Evolutionary conservation across 2,113 vertebrate species (phyloP).

Genomic region (Nyctibius bracteatus): DNA sequence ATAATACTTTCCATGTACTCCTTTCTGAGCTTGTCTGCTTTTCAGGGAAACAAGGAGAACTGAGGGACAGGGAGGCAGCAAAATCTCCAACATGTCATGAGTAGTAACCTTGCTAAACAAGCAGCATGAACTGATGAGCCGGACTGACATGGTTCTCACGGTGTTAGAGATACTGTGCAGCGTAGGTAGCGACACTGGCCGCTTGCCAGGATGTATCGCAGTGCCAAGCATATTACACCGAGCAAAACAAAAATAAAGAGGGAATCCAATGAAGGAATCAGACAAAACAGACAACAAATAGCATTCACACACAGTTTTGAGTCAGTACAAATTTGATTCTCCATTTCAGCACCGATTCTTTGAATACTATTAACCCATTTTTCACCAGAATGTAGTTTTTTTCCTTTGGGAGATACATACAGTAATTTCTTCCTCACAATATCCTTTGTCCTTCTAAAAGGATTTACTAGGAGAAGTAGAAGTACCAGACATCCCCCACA

Average conservation of each 20-base stretch:
- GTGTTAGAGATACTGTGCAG: not conserved
- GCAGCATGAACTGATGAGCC: not conserved
- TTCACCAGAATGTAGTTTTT: not conserved
- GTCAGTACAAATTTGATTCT: not conserved
- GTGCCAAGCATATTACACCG: not conserved
- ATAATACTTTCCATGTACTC: not conserved
- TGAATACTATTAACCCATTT: not conserved
- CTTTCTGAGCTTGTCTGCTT: not conserved
- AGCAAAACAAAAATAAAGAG: not conserved
- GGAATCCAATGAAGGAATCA: not conserved
- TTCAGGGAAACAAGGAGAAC: not conserved
- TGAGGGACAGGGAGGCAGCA: not conserved
- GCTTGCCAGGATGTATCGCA: not conserved
- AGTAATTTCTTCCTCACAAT: not conserved
- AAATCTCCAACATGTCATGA: not conserved
- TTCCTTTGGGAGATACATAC: not conserved
- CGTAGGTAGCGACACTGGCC: not conserved
- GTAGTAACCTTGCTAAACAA: not conserved
- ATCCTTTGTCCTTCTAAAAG: conserved; percentile 61
- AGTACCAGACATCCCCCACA: conserved; percentile 65
- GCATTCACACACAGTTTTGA: not conserved
- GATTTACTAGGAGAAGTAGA: conserved; percentile 56
- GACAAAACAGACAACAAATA: not conserved
- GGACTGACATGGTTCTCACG: not conserved
- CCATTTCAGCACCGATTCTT: not conserved